phyloP scores from a whole-genome alignment of 1,140 invertebrate genomes.

The Drosophila lacertosa region DNA sequence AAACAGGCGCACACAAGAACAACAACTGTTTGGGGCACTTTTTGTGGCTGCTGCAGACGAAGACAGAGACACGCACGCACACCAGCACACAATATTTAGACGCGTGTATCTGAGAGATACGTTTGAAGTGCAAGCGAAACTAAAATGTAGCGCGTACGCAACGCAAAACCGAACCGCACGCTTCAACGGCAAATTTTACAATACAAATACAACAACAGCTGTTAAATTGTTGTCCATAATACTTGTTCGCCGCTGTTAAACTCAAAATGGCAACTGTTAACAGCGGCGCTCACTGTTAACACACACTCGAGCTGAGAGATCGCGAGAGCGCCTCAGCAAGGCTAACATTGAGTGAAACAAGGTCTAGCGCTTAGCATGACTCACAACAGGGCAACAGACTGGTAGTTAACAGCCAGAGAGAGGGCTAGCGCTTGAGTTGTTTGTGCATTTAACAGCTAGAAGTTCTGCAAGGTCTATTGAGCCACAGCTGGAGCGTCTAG shows the following conservation, averaged over 20 bases:
- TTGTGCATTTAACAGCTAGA: background rate
- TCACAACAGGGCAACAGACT: slow-evolving; percentile 17
- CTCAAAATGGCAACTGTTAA: slow-evolving; percentile 39
- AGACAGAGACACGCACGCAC: background rate
- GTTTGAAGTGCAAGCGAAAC: slow-evolving; percentile 31
- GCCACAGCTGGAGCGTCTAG: background rate
- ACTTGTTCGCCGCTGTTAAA: slow-evolving; percentile 15
- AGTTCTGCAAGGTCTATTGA: slow-evolving; percentile 15
- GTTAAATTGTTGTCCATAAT: slow-evolving; percentile 24
- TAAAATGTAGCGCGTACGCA: slow-evolving; percentile 35
- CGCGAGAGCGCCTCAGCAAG: background rate
- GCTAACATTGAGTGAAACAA: slow-evolving; percentile 20
- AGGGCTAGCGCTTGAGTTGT: slow-evolving; percentile 1
- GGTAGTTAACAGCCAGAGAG: slow-evolving; percentile 1
- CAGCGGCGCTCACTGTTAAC: slow-evolving; percentile 34
- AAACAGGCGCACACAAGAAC: slow-evolving; percentile 27
- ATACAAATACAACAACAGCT: slow-evolving; percentile 55
- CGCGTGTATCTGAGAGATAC: slow-evolving; percentile 51
- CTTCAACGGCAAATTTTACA: slow-evolving; percentile 63
- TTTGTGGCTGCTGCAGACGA: slow-evolving; percentile 20
- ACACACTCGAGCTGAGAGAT: background rate
- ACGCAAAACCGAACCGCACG: slow-evolving; percentile 49
- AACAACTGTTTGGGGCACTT: slow-evolving; percentile 30
- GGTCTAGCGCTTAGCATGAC: slow-evolving; percentile 30
- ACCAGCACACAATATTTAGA: slow-evolving; percentile 26